Conservation (phyloP, 2,797 vertebrate species). For the Manis javanica region DNA sequence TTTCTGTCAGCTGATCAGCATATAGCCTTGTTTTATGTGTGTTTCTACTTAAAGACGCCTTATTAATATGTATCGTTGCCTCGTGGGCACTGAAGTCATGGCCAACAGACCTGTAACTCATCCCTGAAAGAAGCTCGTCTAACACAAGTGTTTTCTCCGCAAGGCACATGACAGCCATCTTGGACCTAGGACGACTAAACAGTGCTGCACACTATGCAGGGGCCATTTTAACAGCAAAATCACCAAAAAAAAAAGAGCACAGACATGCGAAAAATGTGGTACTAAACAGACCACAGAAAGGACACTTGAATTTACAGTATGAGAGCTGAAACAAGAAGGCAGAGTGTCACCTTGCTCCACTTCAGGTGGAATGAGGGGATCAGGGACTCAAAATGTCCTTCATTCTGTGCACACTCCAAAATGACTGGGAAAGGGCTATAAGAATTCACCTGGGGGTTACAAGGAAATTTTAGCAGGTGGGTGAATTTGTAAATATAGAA, state of each 20-base stretch:
- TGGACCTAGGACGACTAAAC: rapidly evolving
- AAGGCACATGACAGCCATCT: not conserved
- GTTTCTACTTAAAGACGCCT: not conserved
- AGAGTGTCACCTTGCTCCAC: not conserved
- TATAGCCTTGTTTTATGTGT: not conserved
- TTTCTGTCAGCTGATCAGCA: not conserved
- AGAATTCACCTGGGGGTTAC: not conserved
- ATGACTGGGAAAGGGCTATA: not conserved
- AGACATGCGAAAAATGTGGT: not conserved
- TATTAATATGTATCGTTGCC: not conserved
- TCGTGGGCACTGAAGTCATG: not conserved
- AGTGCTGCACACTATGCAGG: rapidly evolving
- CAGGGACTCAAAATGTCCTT: not conserved
- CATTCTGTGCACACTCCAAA: too few relatives aligned
- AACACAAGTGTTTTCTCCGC: rapidly evolving
- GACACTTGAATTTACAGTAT: not conserved
- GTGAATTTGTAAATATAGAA: not conserved
- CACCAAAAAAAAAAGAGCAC: not conserved
- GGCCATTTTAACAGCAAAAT: not conserved
- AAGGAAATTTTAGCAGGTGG: not conserved
- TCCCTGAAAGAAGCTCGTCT: rapidly evolving
- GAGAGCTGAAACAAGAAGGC: not conserved
- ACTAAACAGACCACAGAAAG: not conserved
- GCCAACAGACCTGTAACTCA: not conserved
- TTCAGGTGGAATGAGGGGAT: rapidly evolving